Conservation (phyloP, 2,113 vertebrate species). For the Hylia prasina region DNA sequence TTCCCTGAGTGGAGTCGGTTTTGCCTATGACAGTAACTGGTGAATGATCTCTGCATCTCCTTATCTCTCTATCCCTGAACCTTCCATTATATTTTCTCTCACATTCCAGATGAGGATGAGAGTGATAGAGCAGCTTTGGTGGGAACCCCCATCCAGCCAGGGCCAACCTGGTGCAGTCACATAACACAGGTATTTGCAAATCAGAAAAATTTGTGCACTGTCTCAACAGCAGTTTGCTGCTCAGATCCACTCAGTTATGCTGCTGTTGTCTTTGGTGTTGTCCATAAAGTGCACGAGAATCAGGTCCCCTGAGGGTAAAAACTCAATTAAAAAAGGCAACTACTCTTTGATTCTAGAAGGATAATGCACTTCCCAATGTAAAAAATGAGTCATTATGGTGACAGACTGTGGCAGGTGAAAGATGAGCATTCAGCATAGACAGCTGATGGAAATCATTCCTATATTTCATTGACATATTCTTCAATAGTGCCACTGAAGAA, state of each 20-base stretch:
- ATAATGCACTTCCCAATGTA: not conserved
- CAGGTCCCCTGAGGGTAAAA: not conserved
- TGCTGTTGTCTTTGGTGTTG: not conserved
- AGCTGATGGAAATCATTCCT: not conserved
- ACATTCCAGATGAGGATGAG: not conserved
- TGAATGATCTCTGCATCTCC: not conserved
- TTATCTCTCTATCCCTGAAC: rapidly evolving
- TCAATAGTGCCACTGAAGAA: not conserved
- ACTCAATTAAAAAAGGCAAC: not conserved
- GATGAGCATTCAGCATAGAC: not conserved
- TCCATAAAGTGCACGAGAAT: not conserved
- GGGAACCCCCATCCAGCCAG: not conserved
- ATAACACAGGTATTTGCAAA: not conserved
- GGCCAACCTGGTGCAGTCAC: not conserved
- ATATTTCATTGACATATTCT: not conserved
- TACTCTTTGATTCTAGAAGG: not conserved
- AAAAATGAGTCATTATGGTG: not conserved
- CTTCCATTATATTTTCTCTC: not conserved
- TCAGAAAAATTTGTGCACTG: not conserved
- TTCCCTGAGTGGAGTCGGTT: not conserved
- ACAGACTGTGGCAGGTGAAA: not conserved
- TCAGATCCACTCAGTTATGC: not conserved
- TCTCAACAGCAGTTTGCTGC: not conserved
- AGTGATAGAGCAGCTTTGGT: not conserved
- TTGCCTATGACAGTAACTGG: not conserved